Evolutionary conservation across 2,113 vertebrate species (phyloP).

Genomic region (Opisthocomus hoazin): DNA sequence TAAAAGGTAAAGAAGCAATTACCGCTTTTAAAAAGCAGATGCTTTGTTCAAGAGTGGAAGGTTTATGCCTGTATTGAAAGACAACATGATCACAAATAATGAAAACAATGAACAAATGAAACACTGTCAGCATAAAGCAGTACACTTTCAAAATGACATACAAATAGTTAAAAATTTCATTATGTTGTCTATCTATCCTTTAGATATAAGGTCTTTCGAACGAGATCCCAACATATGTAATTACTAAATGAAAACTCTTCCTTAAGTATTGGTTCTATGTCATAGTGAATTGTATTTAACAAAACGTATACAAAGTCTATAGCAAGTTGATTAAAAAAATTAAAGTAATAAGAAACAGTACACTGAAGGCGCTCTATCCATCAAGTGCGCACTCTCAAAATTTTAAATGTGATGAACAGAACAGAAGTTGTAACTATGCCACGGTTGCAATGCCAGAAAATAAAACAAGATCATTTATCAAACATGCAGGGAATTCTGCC

Average conservation of each 20-base stretch:
- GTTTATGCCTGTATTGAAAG: slow-evolving; percentile 94
- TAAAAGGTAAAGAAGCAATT: slow-evolving; percentile 95
- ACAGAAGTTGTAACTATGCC: slow-evolving; percentile 74
- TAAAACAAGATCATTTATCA: slow-evolving; percentile 72
- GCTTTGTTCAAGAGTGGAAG: slow-evolving; percentile 91
- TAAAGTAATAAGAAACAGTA: slow-evolving; percentile 84
- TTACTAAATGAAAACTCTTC: slow-evolving; percentile 75
- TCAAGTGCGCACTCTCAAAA: slow-evolving; percentile 70
- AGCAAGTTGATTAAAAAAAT: slow-evolving; percentile 77
- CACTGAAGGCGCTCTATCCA: slow-evolving; percentile 88
- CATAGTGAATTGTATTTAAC: slow-evolving; percentile 76
- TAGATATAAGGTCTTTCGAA: slow-evolving; percentile 76
- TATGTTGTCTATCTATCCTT: slow-evolving; percentile 68
- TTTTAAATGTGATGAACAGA: slow-evolving; percentile 73
- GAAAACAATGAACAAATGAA: slow-evolving; percentile 84
- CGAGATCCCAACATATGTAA: slow-evolving; percentile 67
- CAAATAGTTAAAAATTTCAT: slow-evolving; percentile 79
- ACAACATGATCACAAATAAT: slow-evolving; percentile 92
- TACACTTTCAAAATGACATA: slow-evolving; percentile 85
- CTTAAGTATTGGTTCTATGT: slow-evolving; percentile 66
- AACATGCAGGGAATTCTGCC: slow-evolving; percentile 80
- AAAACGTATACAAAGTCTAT: slow-evolving; percentile 82
- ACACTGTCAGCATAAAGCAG: slow-evolving; percentile 81
- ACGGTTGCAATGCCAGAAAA: slow-evolving; percentile 75
- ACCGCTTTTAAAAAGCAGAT: slow-evolving; percentile 95